Percentiles rank a stretch among this genome's conserved stretches.
These are phyloP conservation scores for Temnothorax rugatulus DNA, from an alignment of 2,888 invertebrate genomes.

Conservation along the genomic window DNA sequence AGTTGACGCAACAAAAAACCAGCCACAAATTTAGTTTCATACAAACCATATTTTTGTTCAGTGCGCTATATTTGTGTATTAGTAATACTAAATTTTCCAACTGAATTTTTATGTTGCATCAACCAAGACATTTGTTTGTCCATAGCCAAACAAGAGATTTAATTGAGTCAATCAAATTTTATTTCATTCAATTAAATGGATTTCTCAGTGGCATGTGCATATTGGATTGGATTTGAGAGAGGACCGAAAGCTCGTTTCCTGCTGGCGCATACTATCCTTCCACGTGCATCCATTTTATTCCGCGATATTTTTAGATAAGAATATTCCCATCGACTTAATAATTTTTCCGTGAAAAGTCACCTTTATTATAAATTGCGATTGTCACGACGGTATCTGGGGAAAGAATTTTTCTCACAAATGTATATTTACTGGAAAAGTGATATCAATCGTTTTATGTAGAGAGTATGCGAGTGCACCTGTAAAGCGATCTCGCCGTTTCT, in stretches of 20 bases:
- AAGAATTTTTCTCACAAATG: not conserved
- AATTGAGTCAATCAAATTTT: too few relatives aligned
- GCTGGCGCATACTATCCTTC: slow-evolving; percentile 21
- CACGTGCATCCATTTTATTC: not conserved
- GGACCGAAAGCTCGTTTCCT: slow-evolving; percentile 57
- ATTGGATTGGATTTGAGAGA: slow-evolving; percentile 63
- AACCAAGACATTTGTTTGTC: too few relatives aligned
- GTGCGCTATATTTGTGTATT: too few relatives aligned
- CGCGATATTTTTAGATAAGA: not conserved
- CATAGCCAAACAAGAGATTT: too few relatives aligned
- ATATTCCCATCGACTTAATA: slow-evolving; percentile 27
- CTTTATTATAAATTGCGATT: not conserved
- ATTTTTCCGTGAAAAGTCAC: not conserved
- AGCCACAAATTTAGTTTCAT: too few relatives aligned
- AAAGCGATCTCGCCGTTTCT: slow-evolving; percentile 5
- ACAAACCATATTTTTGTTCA: too few relatives aligned
- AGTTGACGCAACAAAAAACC: too few relatives aligned
- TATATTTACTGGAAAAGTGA: not conserved
- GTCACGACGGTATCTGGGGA: not conserved
- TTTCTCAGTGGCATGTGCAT: slow-evolving; percentile 22
- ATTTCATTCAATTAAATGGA: too few relatives aligned
- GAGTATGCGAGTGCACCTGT: not conserved
- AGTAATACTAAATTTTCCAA: too few relatives aligned
- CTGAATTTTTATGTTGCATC: too few relatives aligned
- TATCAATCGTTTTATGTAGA: not conserved